Conservation (phyloP, 2,113 vertebrate genomes). For the Megaceryle torquata region DNA sequence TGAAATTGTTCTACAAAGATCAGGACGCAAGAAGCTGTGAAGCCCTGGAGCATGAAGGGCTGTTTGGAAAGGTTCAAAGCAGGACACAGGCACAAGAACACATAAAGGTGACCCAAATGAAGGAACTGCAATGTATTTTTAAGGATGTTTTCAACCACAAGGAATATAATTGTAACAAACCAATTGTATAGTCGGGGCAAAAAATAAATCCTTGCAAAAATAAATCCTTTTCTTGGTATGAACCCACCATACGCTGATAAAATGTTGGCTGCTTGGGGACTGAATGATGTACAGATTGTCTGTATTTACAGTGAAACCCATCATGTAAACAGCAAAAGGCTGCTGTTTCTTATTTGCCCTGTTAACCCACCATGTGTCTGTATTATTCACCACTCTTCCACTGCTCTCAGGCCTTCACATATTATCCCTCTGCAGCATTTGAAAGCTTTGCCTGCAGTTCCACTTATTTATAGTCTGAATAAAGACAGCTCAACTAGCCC, state of each 20-base stretch:
- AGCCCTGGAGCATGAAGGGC: neutral
- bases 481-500: neutral
- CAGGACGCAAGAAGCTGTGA: neutral
- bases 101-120: neutral
- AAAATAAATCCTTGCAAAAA: too few relatives aligned
- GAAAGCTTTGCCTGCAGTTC: neutral
- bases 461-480: neutral
- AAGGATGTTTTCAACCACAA: neutral
- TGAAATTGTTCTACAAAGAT: neutral
- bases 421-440: neutral
- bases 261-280: neutral
- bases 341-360: neutral
- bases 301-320: neutral
- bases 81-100: accelerated
- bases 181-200: accelerated
- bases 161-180: neutral
- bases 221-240: accelerated
- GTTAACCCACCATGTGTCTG: neutral
- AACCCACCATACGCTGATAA: neutral
- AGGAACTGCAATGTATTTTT: neutral
- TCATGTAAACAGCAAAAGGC: neutral
- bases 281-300: neutral
- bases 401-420: neutral
- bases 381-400: neutral
- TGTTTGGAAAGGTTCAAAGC: neutral